phyloP scores from a whole-genome alignment of 2,797 vertebrate species.

The Poeciliopsis turneri region DNA sequence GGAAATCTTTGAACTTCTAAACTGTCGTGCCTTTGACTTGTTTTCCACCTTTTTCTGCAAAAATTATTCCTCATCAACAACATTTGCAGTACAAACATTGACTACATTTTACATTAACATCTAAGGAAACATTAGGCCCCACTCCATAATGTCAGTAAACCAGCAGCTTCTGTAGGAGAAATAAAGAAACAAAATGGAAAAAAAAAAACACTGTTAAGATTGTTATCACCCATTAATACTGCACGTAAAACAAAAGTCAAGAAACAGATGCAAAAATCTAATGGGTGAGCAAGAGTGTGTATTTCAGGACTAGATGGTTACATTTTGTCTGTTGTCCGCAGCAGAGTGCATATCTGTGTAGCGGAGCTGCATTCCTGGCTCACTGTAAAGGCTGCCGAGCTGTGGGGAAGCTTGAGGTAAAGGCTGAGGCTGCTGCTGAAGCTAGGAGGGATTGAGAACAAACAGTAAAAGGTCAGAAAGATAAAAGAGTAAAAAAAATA shows the following conservation, averaged over 20 bases:
- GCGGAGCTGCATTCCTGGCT: slow-evolving; percentile 81
- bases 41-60: background rate
- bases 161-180: slow-evolving; percentile 8
- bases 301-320: slow-evolving; percentile 61
- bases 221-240: slow-evolving; percentile 14
- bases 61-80: no score
- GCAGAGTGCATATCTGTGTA: slow-evolving; percentile 82
- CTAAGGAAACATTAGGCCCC: background rate
- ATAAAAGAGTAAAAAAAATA: slow-evolving; percentile 7
- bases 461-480: slow-evolving; percentile 47
- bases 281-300: slow-evolving; percentile 14
- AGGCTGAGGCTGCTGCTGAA: slow-evolving; percentile 81
- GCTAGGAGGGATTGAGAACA: slow-evolving; percentile 74
- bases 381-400: slow-evolving; percentile 82
- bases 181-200: slow-evolving; percentile 15
- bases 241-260: slow-evolving; percentile 19
- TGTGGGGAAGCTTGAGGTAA: slow-evolving; percentile 85
- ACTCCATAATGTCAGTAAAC: slow-evolving; percentile 4
- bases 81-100: background rate
- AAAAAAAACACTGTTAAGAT: slow-evolving; percentile 16
- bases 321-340: slow-evolving; percentile 83
- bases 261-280: slow-evolving; percentile 16
- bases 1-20: background rate
- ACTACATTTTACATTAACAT: background rate
- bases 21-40: background rate